phyloP scores from a whole-genome alignment of 2,888 invertebrate genomes.

The Eucera pruinosa region DNA sequence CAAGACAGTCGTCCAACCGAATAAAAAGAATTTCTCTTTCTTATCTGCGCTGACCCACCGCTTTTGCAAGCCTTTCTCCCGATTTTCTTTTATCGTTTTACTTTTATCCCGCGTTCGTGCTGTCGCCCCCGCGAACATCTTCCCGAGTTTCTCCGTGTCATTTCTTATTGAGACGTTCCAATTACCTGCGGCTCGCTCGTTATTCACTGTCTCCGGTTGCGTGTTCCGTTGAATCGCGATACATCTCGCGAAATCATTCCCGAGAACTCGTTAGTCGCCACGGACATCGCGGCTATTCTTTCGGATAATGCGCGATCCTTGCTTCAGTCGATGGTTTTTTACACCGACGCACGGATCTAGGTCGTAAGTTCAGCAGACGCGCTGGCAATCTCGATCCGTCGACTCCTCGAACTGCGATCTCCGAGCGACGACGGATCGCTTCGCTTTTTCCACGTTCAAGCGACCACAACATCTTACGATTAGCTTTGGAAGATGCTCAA shows the following conservation, averaged over 20 bases:
- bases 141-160: background rate
- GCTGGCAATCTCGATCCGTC: constrained; percentile 30
- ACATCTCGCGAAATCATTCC: background rate
- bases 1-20: constrained; percentile 15
- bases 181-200: background rate
- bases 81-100: constrained; percentile 23
- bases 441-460: background rate
- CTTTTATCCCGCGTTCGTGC: constrained; percentile 3
- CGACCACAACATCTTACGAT: too few relatives aligned
- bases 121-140: background rate
- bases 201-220: too few relatives aligned
- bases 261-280: constrained; percentile 20
- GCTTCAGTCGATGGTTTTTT: constrained; percentile 22
- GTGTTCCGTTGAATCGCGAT: too few relatives aligned
- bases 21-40: constrained; percentile 46
- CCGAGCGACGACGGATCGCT: background rate
- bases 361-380: constrained; percentile 69
- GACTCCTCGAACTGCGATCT: constrained; percentile 20
- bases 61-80: constrained; percentile 10
- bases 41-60: constrained; percentile 31
- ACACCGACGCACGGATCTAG: constrained; percentile 48
- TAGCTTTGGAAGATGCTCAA: too few relatives aligned
- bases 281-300: constrained; percentile 1
- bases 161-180: background rate
- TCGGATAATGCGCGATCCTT: constrained; percentile 20